Evolutionary conservation across 2,888 invertebrate genomes (phyloP).

Genomic region (Drosophila tripunctata): DNA sequence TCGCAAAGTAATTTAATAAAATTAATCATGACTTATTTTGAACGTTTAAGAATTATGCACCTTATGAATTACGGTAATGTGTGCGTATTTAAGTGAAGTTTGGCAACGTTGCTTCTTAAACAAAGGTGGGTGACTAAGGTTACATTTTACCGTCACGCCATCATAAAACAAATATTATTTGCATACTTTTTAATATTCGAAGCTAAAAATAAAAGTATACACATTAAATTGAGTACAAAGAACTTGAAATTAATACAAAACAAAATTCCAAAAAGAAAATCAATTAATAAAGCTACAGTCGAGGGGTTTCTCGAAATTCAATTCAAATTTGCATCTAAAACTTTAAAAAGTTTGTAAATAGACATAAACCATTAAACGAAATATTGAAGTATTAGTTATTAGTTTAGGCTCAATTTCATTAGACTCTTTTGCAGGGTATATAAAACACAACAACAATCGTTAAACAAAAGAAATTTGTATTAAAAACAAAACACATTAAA

Average conservation of each 20-base stretch:
- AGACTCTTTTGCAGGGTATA: too few species aligned
- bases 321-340: too few species aligned
- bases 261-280: not conserved
- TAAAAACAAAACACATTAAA: constrained; percentile 47
- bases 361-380: too few species aligned
- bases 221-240: constrained; percentile 14
- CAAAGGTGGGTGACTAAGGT: constrained; percentile 1
- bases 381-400: too few species aligned
- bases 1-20: not conserved
- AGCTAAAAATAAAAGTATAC: constrained; percentile 28
- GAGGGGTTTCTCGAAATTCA: too few species aligned
- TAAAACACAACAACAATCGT: too few species aligned
- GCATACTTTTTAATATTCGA: not conserved
- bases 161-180: constrained; percentile 15
- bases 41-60: not conserved
- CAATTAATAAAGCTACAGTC: too few species aligned
- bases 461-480: constrained; percentile 23
- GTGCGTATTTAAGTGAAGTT: not conserved
- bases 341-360: too few species aligned
- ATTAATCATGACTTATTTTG: not conserved
- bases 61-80: not conserved
- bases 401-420: too few species aligned
- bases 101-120: constrained; percentile 3
- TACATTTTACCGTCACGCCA: constrained; percentile 8
- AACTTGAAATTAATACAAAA: constrained; percentile 32